Evolutionary conservation across 2,888 invertebrate species (phyloP).

Genomic region (Heliconius aoede): DNA sequence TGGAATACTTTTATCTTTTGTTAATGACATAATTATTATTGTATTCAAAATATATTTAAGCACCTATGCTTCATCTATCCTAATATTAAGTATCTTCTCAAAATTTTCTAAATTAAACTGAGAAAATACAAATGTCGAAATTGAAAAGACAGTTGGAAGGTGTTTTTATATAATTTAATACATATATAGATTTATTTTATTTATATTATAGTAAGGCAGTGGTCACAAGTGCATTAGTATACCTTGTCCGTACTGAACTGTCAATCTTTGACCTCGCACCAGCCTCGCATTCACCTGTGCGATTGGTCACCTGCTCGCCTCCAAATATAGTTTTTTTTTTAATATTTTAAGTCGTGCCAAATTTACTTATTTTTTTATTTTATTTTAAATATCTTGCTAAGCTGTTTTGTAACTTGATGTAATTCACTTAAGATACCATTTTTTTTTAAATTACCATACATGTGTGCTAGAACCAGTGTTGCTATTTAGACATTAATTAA

Average conservation of each 20-base stretch:
- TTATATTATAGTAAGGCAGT: background rate
- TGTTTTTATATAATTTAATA: too few species aligned
- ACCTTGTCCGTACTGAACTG: constrained; percentile 28
- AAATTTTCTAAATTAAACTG: too few species aligned
- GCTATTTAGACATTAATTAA: too few species aligned
- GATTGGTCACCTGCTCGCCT: constrained; percentile 74
- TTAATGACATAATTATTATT: too few species aligned
- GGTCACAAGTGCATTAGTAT: constrained; percentile 17
- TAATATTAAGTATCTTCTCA: too few species aligned
- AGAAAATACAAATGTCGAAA: too few species aligned
- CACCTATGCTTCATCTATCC: too few species aligned
- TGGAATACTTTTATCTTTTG: too few species aligned
- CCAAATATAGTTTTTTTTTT: constrained; percentile 74
- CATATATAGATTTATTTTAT: background rate
- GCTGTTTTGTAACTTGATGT: background rate
- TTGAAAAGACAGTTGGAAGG: too few species aligned
- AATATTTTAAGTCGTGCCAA: constrained; percentile 41
- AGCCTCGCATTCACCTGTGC: constrained; percentile 78
- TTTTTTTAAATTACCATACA: too few species aligned
- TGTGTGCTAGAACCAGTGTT: too few species aligned
- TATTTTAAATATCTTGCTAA: background rate
- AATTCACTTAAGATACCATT: background rate
- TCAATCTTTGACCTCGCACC: constrained; percentile 63
- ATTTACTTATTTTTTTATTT: background rate
- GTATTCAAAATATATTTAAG: too few species aligned